A percentile compares a stretch with the other conserved stretches of the same genome.
Conservation (phyloP, 1,140 invertebrate genomes). For the Sitobion miscanthi region DNA sequence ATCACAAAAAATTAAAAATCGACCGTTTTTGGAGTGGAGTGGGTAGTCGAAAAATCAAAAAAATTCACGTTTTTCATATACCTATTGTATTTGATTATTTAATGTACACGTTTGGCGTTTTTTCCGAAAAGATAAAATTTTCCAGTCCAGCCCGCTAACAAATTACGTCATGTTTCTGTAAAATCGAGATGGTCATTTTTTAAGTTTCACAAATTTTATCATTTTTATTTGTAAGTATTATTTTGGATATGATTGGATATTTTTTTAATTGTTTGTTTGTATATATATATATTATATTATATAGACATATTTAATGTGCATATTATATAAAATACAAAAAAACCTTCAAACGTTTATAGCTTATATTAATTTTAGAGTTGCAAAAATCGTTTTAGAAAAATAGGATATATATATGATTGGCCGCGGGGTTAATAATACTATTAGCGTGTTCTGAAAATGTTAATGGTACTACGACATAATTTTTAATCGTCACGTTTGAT, state of each 20-base stretch:
- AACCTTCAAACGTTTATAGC: too few species aligned
- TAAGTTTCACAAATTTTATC: background rate
- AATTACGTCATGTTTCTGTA: background rate
- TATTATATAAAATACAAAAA: too few species aligned
- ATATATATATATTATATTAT: too few species aligned
- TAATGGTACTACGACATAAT: background rate
- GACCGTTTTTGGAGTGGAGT: background rate
- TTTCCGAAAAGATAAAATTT: too few species aligned
- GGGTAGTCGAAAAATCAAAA: background rate
- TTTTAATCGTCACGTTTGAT: too few species aligned
- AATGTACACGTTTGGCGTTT: background rate
- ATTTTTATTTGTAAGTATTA: background rate
- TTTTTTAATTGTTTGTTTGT: too few species aligned
- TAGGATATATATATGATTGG: background rate
- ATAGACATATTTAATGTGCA: too few species aligned
- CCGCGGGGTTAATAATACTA: too few species aligned
- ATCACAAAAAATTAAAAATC: background rate
- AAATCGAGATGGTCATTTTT: background rate
- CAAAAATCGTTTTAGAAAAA: background rate
- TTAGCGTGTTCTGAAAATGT: background rate
- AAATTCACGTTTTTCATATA: background rate
- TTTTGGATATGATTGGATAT: too few species aligned
- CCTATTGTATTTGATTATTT: background rate
- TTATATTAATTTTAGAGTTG: background rate
- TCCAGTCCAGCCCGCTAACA: background rate